Evolutionary conservation across 2,888 invertebrate species (phyloP), one percentile per base, ranked within the genome.

Genomic region (Eupithecia abbreviata): DNA sequence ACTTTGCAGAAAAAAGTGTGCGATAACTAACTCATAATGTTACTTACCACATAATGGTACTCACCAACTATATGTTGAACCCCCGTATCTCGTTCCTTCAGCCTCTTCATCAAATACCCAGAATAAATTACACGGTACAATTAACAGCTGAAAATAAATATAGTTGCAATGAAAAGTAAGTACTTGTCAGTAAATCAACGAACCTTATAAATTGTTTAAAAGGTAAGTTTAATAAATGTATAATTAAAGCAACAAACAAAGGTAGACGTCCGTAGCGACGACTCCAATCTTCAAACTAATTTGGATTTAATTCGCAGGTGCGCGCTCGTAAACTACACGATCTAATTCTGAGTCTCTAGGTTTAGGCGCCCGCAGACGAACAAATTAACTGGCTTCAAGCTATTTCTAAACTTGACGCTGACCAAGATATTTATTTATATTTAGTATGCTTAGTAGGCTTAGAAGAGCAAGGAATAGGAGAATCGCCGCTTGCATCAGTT

Each of bases 251-350:
- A 62, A 73, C 76, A 76, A 71, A 65, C 47, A 75, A 73, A 45
- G 67, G 49, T 58, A 47, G 62, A 78, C 70, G 55, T 68, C 65
- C 30, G 65, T 68, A 30, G 62, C 72, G 72, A 74, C 30, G 68
- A 68, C 67, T 74, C 69, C 69, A 74, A 74, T 79, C 74, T 79
- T 30, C 43, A 75, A n/a, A 77, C 74, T 77, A 72, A 79, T 77
- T 76, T 69, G 71, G 77, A 75, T 80, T 74, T 77, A 81, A 77
- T 75, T 74, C 73, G 79, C 80, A 80, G 81, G 80, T 81, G 81
- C 75, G 74, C 75, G 76, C 71, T 75, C 73, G 77, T 81, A 80
- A 81, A 79, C 73, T 72, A 67, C 77, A 72, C 77, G 74, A 79
- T 78, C 78, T 77, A 72, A 76, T 73, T 72, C 76, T 30, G 76